Evolutionary conservation across 2,888 invertebrate genomes (phyloP), one percentile per base, ranked within the genome.

Genomic region (Spicauda simplicius): DNA sequence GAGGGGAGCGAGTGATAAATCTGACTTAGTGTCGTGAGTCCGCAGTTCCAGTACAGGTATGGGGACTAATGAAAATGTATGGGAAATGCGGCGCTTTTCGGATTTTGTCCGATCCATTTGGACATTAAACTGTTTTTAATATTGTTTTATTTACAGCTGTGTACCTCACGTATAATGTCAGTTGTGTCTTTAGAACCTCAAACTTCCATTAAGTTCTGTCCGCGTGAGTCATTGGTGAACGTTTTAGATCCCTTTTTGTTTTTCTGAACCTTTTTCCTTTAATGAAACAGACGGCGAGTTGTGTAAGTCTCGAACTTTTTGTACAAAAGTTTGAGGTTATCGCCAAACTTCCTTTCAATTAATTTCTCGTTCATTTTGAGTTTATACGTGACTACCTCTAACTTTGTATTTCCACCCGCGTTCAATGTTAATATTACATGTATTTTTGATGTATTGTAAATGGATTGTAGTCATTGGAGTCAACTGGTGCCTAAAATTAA

Each of bases 41-140:
- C 74, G 78, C 80, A 78, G 73, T 76, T 78, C 74, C 76, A 78
- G 84, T 81, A 74, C 83, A 87, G 83, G 85, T 85, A 81, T 77
- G 70, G 71, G 70, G 57, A 63, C 74, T 86, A 91, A 91, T 91
- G 86, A 87, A 89, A 83, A 91, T 87, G 83, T 85, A 90, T 70
- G 75, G 56, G 37, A 45, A 64, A 53, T 19, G 66, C 45, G 50
- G 33, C 41, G 69, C 53, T 55, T 63, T 66, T 54, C 48, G 68
- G 63, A 54, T 61, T 19, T 19, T 60, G 59, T 60, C 61, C 19
- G 37, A 59, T 16, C 33, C 33, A 59, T 63, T 64, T 61, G 58
- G 65, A 59, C 25, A 41, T 56, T 48, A 41, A 33, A 64, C 50
- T 57, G 41, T n/a, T 37, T 12, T 12, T 58, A 48, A n/a, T 0